Conservation (phyloP, 2,113 vertebrate genomes). For the Leptodactylus fuscus region DNA sequence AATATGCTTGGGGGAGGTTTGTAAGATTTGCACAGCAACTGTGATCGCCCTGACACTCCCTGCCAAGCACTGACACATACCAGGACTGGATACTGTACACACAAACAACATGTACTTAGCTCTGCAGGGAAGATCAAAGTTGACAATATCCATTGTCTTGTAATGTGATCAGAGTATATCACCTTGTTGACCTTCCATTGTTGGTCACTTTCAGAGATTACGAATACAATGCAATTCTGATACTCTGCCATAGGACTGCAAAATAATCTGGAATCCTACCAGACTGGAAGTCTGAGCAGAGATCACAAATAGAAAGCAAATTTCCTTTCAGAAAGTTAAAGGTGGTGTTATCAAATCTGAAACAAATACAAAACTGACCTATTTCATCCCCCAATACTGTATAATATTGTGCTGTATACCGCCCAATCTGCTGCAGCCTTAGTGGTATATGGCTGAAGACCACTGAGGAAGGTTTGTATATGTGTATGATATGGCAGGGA, state of each 20-base stretch:
- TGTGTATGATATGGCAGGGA: too few species aligned
- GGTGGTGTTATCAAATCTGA: too few species aligned
- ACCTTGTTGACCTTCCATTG: background rate
- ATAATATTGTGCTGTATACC: too few species aligned
- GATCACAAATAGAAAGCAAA: too few species aligned
- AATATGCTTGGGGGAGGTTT: too few species aligned
- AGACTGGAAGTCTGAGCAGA: too few species aligned
- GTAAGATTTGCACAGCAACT: background rate
- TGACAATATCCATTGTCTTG: constrained; percentile 14
- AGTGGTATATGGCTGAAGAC: too few species aligned
- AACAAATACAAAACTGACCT: too few species aligned
- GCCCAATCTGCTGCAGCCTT: too few species aligned
- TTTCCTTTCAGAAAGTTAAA: too few species aligned
- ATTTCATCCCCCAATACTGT: too few species aligned
- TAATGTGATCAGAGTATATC: background rate
- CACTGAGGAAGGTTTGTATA: too few species aligned
- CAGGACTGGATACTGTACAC: background rate
- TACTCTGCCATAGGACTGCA: background rate
- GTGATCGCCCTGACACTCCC: constrained; percentile 24
- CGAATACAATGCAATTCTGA: background rate
- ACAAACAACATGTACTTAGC: background rate
- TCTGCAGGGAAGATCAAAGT: background rate
- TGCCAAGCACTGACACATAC: constrained; percentile 3
- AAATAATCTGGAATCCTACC: background rate
- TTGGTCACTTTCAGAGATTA: background rate